phyloP scores from a whole-genome alignment of 2,113 vertebrate genomes.

The Coreoperca whiteheadi region DNA sequence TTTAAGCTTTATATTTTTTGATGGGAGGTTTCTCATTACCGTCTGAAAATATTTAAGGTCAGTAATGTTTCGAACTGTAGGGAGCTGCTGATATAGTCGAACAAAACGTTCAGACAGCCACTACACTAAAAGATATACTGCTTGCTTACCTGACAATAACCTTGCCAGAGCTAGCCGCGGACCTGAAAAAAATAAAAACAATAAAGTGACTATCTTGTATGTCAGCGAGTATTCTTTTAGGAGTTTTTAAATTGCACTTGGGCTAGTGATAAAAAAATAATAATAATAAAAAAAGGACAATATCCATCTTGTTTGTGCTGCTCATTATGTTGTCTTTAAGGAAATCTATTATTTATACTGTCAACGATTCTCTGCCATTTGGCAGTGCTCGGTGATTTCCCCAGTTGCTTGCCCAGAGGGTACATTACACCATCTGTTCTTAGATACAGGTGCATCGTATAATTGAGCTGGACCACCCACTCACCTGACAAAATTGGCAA shows the following conservation, averaged over 20 bases:
- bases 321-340: background rate
- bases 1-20: background rate
- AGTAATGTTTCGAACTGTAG: background rate
- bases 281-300: background rate
- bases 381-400: constrained; percentile 4
- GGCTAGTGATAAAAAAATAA: background rate
- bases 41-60: background rate
- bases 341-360: background rate
- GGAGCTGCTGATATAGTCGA: background rate
- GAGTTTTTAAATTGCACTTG: background rate
- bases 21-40: background rate
- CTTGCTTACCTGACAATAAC: constrained; percentile 88
- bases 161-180: constrained; percentile 83
- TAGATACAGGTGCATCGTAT: constrained; percentile 44
- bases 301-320: constrained; percentile 10
- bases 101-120: constrained; percentile 11
- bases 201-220: constrained; percentile 57
- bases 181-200: constrained; percentile 84
- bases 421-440: constrained; percentile 39
- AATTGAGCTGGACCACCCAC: constrained; percentile 34
- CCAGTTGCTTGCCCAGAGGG: background rate
- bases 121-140: constrained; percentile 55
- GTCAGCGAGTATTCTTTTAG: constrained; percentile 2
- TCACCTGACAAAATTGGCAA: constrained; percentile 30
- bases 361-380: background rate